Conservation (phyloP, 2,113 vertebrate genomes). For the Thalassarche chlororhynchos region DNA sequence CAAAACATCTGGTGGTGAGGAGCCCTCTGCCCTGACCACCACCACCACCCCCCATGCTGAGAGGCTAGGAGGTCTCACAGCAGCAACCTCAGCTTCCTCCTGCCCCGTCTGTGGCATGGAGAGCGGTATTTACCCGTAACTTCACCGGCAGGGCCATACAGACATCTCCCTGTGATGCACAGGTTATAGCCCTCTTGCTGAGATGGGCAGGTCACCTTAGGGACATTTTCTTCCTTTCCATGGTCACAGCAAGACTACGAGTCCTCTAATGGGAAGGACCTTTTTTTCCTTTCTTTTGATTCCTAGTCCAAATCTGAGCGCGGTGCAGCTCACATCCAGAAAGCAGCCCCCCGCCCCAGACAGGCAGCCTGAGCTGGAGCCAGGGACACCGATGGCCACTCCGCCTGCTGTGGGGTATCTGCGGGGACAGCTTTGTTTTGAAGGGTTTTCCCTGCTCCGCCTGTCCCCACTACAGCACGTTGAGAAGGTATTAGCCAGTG, state of each 20-base stretch:
- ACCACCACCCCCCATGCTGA: background rate
- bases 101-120: rapidly evolving
- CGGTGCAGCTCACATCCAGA: background rate
- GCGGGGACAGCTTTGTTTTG: background rate
- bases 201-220: background rate
- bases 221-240: background rate
- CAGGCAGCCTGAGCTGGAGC: background rate
- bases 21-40: background rate
- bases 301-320: background rate
- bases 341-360: background rate
- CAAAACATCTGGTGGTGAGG: background rate
- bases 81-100: background rate
- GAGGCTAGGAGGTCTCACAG: background rate
- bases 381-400: rapidly evolving
- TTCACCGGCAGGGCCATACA: background rate
- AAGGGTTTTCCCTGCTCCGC: background rate
- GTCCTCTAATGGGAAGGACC: background rate
- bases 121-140: background rate
- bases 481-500: background rate
- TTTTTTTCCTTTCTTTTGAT: background rate
- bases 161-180: background rate
- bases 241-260: background rate
- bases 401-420: background rate
- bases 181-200: background rate
- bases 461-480: rapidly evolving